Conservation (phyloP, 2,888 invertebrate genomes). For the Apotomis betuletana region DNA sequence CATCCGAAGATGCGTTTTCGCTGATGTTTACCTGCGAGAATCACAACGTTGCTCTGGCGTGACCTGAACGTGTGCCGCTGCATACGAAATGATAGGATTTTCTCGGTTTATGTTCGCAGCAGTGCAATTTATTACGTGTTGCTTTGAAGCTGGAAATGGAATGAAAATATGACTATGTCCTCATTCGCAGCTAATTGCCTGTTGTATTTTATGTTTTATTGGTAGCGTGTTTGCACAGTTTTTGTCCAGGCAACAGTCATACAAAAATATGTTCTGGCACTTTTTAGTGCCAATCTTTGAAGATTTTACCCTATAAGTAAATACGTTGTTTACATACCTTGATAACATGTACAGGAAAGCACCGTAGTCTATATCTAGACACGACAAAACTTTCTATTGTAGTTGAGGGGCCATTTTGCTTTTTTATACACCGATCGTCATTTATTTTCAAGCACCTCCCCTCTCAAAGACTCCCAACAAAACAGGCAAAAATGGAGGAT, state of each 20-base stretch:
- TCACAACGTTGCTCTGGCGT: slow-evolving; percentile 40
- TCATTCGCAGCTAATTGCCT: too few relatives aligned
- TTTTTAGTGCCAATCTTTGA: too few relatives aligned
- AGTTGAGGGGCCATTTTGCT: slow-evolving; percentile 37
- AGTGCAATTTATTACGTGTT: slow-evolving; percentile 29
- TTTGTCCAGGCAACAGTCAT: too few relatives aligned
- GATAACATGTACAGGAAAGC: neutral
- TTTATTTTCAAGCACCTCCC: slow-evolving; percentile 47
- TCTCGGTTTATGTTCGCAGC: slow-evolving; percentile 24
- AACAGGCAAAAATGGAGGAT: slow-evolving; percentile 62
- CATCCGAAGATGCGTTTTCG: slow-evolving; percentile 32
- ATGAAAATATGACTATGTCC: neutral
- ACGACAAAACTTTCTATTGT: slow-evolving; percentile 31
- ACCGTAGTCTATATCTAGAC: neutral
- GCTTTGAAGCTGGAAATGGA: slow-evolving; percentile 22
- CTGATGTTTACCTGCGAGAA: slow-evolving; percentile 15
- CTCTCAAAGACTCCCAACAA: slow-evolving; percentile 60
- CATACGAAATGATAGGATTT: slow-evolving; percentile 49
- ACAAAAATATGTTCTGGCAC: too few relatives aligned
- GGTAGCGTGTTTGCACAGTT: too few relatives aligned
- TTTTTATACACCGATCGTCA: slow-evolving; percentile 37
- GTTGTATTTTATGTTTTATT: too few relatives aligned
- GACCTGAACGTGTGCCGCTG: slow-evolving; percentile 51
- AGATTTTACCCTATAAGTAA: too few relatives aligned
- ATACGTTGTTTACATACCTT: neutral